Evolutionary conservation across 2,888 invertebrate species (phyloP).

Genomic region (Didymodactylos carnosus): DNA sequence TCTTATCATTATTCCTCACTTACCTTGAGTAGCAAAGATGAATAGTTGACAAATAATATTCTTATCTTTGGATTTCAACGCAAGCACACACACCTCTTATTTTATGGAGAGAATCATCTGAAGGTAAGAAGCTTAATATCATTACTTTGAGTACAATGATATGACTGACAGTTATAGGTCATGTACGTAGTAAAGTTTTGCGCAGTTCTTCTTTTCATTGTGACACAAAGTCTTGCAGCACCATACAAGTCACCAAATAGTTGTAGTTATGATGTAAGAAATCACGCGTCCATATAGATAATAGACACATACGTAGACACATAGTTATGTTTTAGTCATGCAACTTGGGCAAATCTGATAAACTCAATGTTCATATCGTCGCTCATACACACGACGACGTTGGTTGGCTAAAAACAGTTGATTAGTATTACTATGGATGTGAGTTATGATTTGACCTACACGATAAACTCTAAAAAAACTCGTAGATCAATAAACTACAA

Average conservation of each 20-base stretch:
- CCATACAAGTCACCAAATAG: not conserved
- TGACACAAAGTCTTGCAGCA: not conserved
- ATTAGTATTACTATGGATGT: conserved; percentile 61
- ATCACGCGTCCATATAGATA: too few species aligned
- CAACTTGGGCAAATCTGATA: conserved; percentile 24
- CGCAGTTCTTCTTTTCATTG: not conserved
- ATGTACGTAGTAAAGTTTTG: not conserved
- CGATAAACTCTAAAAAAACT: too few species aligned
- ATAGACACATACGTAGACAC: not conserved
- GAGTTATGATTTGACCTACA: conserved; percentile 14
- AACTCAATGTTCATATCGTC: conserved; percentile 57
- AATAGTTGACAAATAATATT: not conserved
- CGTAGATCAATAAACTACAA: too few species aligned
- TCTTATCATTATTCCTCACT: not conserved
- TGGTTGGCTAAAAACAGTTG: conserved; percentile 79
- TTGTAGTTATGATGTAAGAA: not conserved
- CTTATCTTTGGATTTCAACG: not conserved
- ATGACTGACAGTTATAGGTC: not conserved
- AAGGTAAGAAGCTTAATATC: not conserved
- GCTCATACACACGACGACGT: conserved; percentile 82
- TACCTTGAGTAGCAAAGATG: not conserved
- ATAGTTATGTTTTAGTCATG: not conserved
- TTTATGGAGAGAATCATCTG: not conserved
- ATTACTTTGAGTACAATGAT: not conserved
- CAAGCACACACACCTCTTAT: not conserved